Evolutionary conservation across 2,888 invertebrate species (phyloP).

Genomic region (Ormyrus rosae): DNA sequence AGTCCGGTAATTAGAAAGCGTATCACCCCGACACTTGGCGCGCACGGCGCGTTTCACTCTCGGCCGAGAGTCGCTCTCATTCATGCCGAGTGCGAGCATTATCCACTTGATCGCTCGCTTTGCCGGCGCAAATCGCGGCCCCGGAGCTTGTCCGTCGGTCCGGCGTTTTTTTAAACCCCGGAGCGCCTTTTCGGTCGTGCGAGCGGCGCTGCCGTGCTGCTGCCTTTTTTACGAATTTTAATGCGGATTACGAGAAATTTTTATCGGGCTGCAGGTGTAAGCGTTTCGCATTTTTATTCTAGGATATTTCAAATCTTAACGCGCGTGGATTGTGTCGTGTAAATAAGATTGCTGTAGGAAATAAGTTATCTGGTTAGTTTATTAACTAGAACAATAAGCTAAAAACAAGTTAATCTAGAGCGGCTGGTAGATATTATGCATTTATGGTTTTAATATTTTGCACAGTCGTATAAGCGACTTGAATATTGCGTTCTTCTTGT

Average conservation of each 20-base stretch:
- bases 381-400: no score
- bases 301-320: no score
- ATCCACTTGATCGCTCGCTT: constrained; percentile 63
- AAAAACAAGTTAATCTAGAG: no score
- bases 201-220: neutral
- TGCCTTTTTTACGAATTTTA: constrained; percentile 15
- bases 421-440: no score
- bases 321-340: no score
- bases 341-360: no score
- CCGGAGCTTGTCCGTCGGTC: neutral
- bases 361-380: no score
- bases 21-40: constrained; percentile 67
- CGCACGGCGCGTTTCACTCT: constrained; percentile 14
- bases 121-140: neutral
- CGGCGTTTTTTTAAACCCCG: neutral
- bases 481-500: no score
- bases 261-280: neutral
- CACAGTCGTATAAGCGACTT: no score
- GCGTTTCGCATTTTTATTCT: no score
- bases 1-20: constrained; percentile 71
- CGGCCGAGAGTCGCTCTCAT: constrained; percentile 63
- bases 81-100: constrained; percentile 65
- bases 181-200: neutral
- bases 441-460: no score
- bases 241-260: constrained; percentile 23